Base-by-base conservation (phyloP, 1,140 invertebrate genomes). In the Xylocopa sonorina region DNA sequence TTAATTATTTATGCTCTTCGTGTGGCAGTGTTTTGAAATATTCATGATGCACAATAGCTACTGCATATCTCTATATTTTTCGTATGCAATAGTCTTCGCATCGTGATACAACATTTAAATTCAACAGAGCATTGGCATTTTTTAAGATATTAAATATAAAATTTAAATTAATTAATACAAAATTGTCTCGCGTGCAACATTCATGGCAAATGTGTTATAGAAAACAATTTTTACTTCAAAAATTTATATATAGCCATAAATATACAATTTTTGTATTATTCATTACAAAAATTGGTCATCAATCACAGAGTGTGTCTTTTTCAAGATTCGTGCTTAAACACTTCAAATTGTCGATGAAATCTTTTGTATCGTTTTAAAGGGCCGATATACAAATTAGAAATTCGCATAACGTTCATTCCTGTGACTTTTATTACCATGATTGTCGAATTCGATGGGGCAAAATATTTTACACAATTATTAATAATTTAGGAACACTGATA, bases 401-500 rank as follows among this genome's bases (percentile, higher is more conserved):
- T 41, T 41, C 41, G 7, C 18, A 24, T 18, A n/a, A 53, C 5
- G 51, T 57, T 76, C n/a, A 38, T 46, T 68, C 48, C 48, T 18
- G 6, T 57, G 34, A 57, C 57, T 14, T 16, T 10, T 34, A 32
- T 29, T 64, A 21, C 5, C 32, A 24, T 41, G 38, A 58, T 9
- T 27, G 34, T 41, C 34, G 29, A 48, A 64, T 41, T 74, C 32
- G 24, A 53, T 14, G 32, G 51, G 51, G 29, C 32, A 12, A 18
- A 43, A 4, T 64, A n/a, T 55, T 75, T 75, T 75, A 63, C 38
- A 55, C 29, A 32, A 41, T 74, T 46, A 62, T 27, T 32, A 16
- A 72, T 43, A 57, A 41, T 29, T 71, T 43, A 29, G 14, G 10
- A 60, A 24, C n/a, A 72, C 60, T 24, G 41, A 72, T 16, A 18